A percentile compares a stretch with the other conserved stretches of the same genome.
Evolutionary conservation across 1,140 invertebrate species (phyloP).

Genomic region (Heliconius hewitsoni): DNA sequence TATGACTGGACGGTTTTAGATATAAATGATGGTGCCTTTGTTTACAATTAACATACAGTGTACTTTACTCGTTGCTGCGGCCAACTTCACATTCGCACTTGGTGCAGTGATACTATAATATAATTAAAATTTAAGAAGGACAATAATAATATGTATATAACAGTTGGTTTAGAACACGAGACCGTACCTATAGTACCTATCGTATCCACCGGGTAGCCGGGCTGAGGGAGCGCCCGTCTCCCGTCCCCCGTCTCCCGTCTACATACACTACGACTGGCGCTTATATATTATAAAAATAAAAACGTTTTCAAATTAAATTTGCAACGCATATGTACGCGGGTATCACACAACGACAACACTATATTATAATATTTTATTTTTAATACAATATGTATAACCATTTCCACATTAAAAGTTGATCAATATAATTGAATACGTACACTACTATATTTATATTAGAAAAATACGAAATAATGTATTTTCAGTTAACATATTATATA

Average conservation of each 20-base stretch:
- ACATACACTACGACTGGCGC: constrained; percentile 40
- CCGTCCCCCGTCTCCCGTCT: not conserved
- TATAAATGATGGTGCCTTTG: constrained; percentile 65
- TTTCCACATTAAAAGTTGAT: constrained; percentile 69
- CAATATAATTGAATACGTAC: constrained; percentile 68
- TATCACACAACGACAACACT: constrained; percentile 60
- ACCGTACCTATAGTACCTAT: constrained; percentile 39
- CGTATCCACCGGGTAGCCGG: constrained; percentile 26
- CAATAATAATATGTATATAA: constrained; percentile 52
- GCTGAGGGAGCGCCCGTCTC: constrained; percentile 4
- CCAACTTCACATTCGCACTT: constrained; percentile 70
- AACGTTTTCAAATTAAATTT: constrained; percentile 76
- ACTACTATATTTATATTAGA: constrained; percentile 76
- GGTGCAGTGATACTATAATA: constrained; percentile 65
- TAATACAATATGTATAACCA: constrained; percentile 61
- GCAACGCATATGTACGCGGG: constrained; percentile 58
- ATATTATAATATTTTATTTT: constrained; percentile 47
- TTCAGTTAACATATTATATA: constrained; percentile 81
- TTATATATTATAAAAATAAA: constrained; percentile 53
- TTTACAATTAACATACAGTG: constrained; percentile 40
- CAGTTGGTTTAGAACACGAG: not conserved
- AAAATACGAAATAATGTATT: constrained; percentile 80
- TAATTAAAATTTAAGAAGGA: constrained; percentile 38
- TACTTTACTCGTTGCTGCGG: constrained; percentile 62
- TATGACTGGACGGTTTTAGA: constrained; percentile 77